phyloP scores from a whole-genome alignment of 1,140 invertebrate species.

The Drosophila rhopaloa region DNA sequence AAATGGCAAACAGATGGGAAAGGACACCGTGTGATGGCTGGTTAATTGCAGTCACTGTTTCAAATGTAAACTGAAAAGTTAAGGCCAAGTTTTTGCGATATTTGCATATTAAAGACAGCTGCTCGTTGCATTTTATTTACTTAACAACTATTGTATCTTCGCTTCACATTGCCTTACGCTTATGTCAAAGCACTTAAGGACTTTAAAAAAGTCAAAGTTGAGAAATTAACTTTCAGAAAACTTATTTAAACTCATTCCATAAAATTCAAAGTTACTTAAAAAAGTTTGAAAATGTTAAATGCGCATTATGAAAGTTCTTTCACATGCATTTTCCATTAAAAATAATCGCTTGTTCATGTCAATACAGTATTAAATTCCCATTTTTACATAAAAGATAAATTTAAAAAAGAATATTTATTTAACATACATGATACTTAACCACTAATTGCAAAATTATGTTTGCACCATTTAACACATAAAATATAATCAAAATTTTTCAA shows the following conservation, averaged over 20 bases:
- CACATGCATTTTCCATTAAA: no score
- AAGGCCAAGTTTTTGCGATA: conserved; percentile 24
- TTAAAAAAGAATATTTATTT: no score
- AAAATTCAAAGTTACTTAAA: no score
- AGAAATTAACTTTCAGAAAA: neutral
- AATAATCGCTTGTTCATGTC: neutral
- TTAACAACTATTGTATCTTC: conserved; percentile 19
- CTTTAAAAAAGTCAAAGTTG: neutral
- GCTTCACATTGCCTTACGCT: no score
- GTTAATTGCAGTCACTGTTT: conserved; percentile 57
- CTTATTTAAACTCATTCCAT: no score
- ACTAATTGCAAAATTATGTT: neutral
- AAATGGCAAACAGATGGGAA: conserved; percentile 20
- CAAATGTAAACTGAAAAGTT: conserved; percentile 46
- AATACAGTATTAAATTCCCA: neutral
- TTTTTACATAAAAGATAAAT: no score
- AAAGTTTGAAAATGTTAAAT: no score
- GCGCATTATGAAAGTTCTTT: no score
- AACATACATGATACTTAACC: no score
- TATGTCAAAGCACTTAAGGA: neutral
- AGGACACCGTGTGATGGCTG: conserved; percentile 42
- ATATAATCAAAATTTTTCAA: neutral
- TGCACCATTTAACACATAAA: neutral
- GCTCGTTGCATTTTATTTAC: conserved; percentile 21
- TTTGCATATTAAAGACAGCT: conserved; percentile 45